phyloP scores from a whole-genome alignment of 92 coral and sea anemone species.

The Zoanthus solanderi region DNA sequence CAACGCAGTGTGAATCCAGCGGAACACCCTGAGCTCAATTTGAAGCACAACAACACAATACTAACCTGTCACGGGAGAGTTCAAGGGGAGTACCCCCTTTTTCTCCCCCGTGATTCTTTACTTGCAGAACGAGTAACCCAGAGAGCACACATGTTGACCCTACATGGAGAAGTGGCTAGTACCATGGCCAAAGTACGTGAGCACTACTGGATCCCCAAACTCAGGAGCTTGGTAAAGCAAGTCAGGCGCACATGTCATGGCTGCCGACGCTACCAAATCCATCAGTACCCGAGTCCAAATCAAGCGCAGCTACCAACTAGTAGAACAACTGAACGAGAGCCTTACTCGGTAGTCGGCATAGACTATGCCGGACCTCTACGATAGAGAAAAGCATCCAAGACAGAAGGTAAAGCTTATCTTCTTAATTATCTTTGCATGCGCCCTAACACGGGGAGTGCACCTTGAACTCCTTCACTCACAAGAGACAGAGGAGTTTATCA shows the following conservation, averaged over 20 bases:
- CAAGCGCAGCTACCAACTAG: neutral
- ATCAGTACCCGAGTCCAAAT: neutral
- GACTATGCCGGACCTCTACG: slow-evolving; percentile 18
- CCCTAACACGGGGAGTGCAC: slow-evolving; percentile 5
- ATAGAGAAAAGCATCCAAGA: neutral
- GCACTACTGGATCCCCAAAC: neutral
- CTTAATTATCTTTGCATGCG: neutral
- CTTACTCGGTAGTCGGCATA: neutral
- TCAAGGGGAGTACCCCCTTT: slow-evolving; percentile 40
- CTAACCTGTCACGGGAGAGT: slow-evolving; percentile 46
- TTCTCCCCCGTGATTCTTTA: slow-evolving; percentile 23
- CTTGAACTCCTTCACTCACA: neutral
- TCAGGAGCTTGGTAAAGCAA: neutral
- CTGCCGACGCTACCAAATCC: neutral
- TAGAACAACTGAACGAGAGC: neutral
- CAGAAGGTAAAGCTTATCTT: slow-evolving; percentile 13
- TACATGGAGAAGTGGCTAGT: neutral
- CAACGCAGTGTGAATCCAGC: neutral
- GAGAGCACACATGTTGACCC: slow-evolving; percentile 20
- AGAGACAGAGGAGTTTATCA: neutral
- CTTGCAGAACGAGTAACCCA: slow-evolving; percentile 6
- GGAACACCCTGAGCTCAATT: slow-evolving; percentile 19
- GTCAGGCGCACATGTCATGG: neutral
- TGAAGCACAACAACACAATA: slow-evolving; percentile 22
- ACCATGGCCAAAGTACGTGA: slow-evolving; percentile 8